phyloP scores from a whole-genome alignment of 2,888 invertebrate species.

The Epiblema foenella region DNA sequence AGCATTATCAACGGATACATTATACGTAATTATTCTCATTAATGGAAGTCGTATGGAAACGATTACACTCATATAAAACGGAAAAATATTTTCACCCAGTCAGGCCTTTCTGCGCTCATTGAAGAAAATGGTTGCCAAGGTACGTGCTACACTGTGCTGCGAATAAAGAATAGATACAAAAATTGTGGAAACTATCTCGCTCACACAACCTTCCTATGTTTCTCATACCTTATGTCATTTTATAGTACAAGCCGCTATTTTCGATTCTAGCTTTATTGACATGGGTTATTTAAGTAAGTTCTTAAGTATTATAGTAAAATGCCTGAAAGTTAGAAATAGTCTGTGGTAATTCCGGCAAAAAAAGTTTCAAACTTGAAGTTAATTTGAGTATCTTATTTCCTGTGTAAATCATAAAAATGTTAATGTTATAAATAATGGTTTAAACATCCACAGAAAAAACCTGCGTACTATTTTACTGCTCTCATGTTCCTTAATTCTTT shows the following conservation, averaged over 20 bases:
- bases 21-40: slow-evolving; percentile 32
- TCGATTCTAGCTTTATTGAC: too few species aligned
- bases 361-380: too few species aligned
- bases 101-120: not conserved
- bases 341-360: too few species aligned
- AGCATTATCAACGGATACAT: slow-evolving; percentile 22
- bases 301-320: too few species aligned
- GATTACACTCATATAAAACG: slow-evolving; percentile 16
- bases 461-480: not conserved
- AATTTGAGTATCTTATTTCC: slow-evolving; percentile 2
- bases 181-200: too few species aligned
- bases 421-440: not conserved
- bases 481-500: slow-evolving; percentile 13
- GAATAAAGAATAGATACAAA: too few species aligned
- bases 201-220: too few species aligned
- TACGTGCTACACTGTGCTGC: not conserved
- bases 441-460: not conserved
- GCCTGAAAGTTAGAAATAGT: too few species aligned
- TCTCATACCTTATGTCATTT: too few species aligned
- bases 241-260: too few species aligned
- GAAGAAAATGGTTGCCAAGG: slow-evolving; percentile 38
- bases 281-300: too few species aligned
- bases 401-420: not conserved
- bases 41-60: slow-evolving; percentile 2
- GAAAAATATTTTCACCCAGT: not conserved